Conservation (phyloP, 2,113 vertebrate genomes). For the Clupea harengus region DNA sequence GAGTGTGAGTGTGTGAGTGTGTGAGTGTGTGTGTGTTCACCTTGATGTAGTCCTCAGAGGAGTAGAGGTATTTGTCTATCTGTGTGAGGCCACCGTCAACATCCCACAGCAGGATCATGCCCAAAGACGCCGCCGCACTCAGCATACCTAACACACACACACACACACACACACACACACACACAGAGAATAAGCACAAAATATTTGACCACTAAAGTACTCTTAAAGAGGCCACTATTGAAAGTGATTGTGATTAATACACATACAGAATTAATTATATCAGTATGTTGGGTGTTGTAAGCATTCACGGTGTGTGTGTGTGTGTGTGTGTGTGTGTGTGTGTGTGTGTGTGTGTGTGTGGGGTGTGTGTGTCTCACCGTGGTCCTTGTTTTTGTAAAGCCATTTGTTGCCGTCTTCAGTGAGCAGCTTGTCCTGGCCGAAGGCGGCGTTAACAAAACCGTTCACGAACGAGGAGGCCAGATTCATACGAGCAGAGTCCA, state of each 20-base stretch:
- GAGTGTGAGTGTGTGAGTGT: neutral
- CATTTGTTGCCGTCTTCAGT: slow-evolving; percentile 98
- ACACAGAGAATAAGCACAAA: no score
- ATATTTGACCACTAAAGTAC: no score
- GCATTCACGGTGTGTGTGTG: neutral
- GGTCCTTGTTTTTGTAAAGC: slow-evolving; percentile 99
- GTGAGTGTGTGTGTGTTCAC: slow-evolving; percentile 59
- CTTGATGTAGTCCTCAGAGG: slow-evolving; percentile 98
- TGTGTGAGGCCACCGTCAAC: slow-evolving; percentile 96
- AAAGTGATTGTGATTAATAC: no score
- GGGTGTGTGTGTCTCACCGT: slow-evolving; percentile 70
- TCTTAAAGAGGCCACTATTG: no score
- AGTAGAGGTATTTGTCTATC: slow-evolving; percentile 98
- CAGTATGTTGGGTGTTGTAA: no score
- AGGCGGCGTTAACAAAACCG: slow-evolving; percentile 95
- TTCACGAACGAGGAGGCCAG: slow-evolving; percentile 97
- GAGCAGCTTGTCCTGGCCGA: slow-evolving; percentile 96
- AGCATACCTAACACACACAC: slow-evolving; percentile 83
- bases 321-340: no score
- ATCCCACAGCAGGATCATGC: slow-evolving; percentile 95
- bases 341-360: neutral
- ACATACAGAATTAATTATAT: no score
- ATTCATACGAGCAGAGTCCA: slow-evolving; percentile 98
- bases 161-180: neutral
- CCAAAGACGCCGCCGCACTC: slow-evolving; percentile 93